Percentiles rank a stretch among this genome's conserved stretches.
Evolutionary conservation across 2,113 vertebrate genomes (phyloP).

Genomic region (Pao palembangensis): DNA sequence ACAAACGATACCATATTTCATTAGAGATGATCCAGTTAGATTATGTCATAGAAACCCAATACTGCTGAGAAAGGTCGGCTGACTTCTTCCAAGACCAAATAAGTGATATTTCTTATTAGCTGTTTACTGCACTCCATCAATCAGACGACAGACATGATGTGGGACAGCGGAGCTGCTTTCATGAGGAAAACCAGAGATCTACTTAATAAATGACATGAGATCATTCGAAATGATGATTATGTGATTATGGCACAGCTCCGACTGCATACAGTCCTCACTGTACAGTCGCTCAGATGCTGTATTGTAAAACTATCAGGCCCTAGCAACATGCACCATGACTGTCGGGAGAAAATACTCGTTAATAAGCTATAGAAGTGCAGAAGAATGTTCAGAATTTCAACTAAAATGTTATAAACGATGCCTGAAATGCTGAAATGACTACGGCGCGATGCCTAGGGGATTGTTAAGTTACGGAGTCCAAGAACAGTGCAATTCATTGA

Average conservation of each 20-base stretch:
- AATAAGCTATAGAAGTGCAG: neutral
- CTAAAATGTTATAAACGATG: neutral
- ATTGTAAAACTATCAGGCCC: slow-evolving; percentile 48
- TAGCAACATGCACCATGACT: slow-evolving; percentile 4
- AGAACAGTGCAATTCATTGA: too few relatives aligned
- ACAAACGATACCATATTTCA: neutral
- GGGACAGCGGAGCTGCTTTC: slow-evolving; percentile 19
- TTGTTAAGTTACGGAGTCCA: too few relatives aligned
- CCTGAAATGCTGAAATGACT: slow-evolving; percentile 1
- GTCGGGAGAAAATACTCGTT: neutral
- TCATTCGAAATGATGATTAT: slow-evolving; percentile 48
- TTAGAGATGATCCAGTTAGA: slow-evolving; percentile 14
- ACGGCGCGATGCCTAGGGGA: neutral
- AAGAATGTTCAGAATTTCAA: neutral
- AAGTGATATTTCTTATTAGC: slow-evolving; percentile 12
- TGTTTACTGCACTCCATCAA: slow-evolving; percentile 26
- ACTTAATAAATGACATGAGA: slow-evolving; percentile 39
- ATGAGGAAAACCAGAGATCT: slow-evolving; percentile 42
- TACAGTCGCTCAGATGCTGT: slow-evolving; percentile 5
- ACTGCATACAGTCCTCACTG: slow-evolving; percentile 6
- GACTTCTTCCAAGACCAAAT: slow-evolving; percentile 17
- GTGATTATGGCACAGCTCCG: slow-evolving; percentile 33
- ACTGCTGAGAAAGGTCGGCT: slow-evolving; percentile 26
- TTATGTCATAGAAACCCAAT: slow-evolving; percentile 22
- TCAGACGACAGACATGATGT: slow-evolving; percentile 11